Evolutionary conservation across 2,113 vertebrate genomes (phyloP), one percentile per base, ranked within the genome.

Genomic region (Thalassoma bifasciatum): DNA sequence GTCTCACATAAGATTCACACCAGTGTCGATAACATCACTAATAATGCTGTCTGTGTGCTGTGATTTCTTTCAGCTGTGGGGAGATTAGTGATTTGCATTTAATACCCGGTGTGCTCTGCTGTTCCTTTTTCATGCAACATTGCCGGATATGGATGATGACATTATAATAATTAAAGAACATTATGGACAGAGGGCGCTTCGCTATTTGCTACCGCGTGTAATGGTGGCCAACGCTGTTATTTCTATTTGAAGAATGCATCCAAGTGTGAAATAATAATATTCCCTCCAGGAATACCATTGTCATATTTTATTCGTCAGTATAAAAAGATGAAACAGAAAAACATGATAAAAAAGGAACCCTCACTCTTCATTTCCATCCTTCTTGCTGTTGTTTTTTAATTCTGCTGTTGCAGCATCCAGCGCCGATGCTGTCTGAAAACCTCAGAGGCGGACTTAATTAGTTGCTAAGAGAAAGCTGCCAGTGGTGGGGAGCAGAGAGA

Each of bases 361-460:
- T 78, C 64, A 40, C 66, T 88, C 82, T 88, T 85, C 71, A 74
- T 90, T 78, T 83, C 72, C 69, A 81, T 90, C 76, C 73, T 79
- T 75, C 61, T 74, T 78, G 56, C 66, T 77, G 84, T 85, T 86
- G 68, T 88, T 81, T 86, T 87, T 91, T 86, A 93, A 93, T 93
- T 94, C 83, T 94, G 93, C 93, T 93, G 92, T 88, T 91, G 91
- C 92, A 94, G 93, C 93, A 94, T 91, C 81, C 89, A 89, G 85
- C 88, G 71, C 86, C 85, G 51, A 64, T 86, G 85, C 92, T 84
- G 90, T 89, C 89, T 91, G 77, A 89, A 92, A 92, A 90, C 91
- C 94, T 94, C 92, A 92, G 90, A 93, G 92, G 93, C 91, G 76
- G 93, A 92, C 91, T 95, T 95, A 94, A 94, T 94, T 93, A 95